Evolutionary conservation across 2,113 vertebrate genomes (phyloP).

Genomic region (Aphyosemion australe): DNA sequence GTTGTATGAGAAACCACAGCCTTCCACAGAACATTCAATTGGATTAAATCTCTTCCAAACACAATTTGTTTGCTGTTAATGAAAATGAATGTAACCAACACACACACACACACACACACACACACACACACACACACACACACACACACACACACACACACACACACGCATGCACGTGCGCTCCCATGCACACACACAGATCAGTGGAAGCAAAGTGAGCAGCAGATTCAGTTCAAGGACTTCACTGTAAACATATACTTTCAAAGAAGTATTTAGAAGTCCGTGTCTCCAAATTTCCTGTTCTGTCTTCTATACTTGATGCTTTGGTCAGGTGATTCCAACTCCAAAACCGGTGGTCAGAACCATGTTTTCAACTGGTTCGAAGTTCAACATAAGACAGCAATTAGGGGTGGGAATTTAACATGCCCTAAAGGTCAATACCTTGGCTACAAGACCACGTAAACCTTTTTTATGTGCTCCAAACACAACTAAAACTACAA

Average conservation of each 20-base stretch:
- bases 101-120: constrained; percentile 8
- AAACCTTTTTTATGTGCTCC: too few relatives aligned
- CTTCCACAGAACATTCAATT: constrained; percentile 54
- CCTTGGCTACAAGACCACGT: too few relatives aligned
- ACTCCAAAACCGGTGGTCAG: too few relatives aligned
- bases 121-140: too few relatives aligned
- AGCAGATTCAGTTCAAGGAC: neutral
- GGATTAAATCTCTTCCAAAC: constrained; percentile 57
- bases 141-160: too few relatives aligned
- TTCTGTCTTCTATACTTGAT: neutral
- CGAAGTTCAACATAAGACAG: too few relatives aligned
- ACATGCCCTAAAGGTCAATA: too few relatives aligned
- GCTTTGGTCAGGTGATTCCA: too few relatives aligned
- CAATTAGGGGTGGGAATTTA: too few relatives aligned
- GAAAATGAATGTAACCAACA: constrained; percentile 63
- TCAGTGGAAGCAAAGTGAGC: constrained; percentile 5
- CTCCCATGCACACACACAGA: too few relatives aligned
- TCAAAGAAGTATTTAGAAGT: neutral
- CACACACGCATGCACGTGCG: neutral
- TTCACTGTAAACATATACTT: constrained; percentile 14
- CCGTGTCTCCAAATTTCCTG: neutral
- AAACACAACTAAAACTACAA: too few relatives aligned
- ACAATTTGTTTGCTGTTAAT: constrained; percentile 60
- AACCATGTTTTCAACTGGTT: too few relatives aligned
- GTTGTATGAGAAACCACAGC: constrained; percentile 50